Conservation (phyloP, 2,888 invertebrate species). For the Eristalis intricaria region DNA sequence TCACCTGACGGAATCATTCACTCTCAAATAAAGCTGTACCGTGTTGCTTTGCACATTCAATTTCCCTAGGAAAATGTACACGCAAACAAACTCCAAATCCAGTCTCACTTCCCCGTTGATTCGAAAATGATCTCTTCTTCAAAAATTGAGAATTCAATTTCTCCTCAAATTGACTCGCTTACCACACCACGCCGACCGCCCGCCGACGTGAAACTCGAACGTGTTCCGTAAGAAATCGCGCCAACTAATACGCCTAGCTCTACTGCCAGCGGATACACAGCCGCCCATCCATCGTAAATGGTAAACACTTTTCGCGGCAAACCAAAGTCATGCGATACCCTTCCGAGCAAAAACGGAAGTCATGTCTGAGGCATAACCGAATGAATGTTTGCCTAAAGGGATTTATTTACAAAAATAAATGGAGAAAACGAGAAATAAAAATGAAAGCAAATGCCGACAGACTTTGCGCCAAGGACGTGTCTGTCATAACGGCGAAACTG, state of each 20-base stretch:
- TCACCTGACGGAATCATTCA: neutral
- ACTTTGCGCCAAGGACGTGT: conserved; percentile 25
- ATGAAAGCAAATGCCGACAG: conserved; percentile 19
- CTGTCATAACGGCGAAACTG: conserved; percentile 11
- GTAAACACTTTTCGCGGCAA: conserved; percentile 36
- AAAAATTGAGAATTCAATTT: conserved; percentile 9
- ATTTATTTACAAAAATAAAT: conserved; percentile 46
- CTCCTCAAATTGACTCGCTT: neutral
- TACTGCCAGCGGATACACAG: neutral
- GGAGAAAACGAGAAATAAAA: neutral
- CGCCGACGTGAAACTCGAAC: neutral
- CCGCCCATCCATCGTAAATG: conserved; percentile 17
- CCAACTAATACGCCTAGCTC: neutral
- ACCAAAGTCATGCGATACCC: conserved; percentile 14
- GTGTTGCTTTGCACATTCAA: neutral
- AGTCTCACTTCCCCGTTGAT: too few relatives aligned
- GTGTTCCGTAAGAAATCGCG: neutral
- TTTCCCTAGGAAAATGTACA: neutral
- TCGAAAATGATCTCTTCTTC: neutral
- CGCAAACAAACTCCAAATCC: neutral
- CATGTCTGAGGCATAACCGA: conserved; percentile 66
- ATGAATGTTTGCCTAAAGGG: conserved; percentile 65
- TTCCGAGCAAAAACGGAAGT: conserved; percentile 44
- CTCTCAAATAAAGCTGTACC: neutral
- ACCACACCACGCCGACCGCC: neutral